Evolutionary conservation across 2,888 invertebrate genomes (phyloP).

Genomic region (Drosophila setosimentum): DNA sequence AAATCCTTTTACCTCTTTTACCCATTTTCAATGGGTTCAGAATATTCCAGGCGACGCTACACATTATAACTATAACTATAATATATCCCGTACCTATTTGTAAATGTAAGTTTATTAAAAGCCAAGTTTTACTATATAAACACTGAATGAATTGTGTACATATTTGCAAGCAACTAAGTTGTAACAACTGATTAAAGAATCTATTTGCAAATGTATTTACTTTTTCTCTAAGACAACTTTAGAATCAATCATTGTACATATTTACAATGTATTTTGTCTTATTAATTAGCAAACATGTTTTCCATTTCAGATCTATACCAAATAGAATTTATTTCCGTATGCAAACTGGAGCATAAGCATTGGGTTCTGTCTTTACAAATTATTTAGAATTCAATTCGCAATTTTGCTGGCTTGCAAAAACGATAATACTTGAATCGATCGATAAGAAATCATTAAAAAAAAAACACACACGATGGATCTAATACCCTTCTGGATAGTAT

Average conservation of each 20-base stretch:
- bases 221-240: neutral
- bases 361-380: neutral
- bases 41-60: too few species aligned
- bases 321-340: neutral
- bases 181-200: neutral
- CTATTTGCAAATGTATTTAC: neutral
- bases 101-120: neutral
- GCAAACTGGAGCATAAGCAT: neutral
- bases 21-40: neutral
- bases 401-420: neutral
- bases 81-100: neutral
- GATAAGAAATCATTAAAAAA: neutral
- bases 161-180: neutral
- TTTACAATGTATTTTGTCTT: neutral
- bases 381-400: neutral
- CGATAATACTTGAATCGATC: neutral
- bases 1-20: neutral
- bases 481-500: neutral
- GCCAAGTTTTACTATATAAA: neutral
- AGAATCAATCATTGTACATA: neutral
- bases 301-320: neutral
- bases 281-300: constrained; percentile 8
- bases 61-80: neutral
- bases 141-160: neutral
- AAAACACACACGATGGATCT: neutral